Percentiles rank a stretch among this genome's conserved stretches.
These are phyloP conservation scores for Caenorhabditis auriculariae DNA, from an alignment of 2,888 invertebrate genomes.

Conservation along the genomic window DNA sequence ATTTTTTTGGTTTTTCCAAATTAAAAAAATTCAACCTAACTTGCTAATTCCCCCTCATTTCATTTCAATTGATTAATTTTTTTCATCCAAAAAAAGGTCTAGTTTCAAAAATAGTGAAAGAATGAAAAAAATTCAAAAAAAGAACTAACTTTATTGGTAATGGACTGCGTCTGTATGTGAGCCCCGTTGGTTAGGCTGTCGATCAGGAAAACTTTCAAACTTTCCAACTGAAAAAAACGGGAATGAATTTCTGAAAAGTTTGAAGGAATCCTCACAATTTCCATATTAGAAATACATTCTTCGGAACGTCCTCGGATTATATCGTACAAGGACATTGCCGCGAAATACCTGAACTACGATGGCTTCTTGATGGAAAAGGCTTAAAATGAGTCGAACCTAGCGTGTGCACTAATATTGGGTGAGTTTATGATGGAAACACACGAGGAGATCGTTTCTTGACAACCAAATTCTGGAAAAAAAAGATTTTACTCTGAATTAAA, in stretches of 20 bases:
- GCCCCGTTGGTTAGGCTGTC: conserved; percentile 28
- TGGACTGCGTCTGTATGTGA: conserved; percentile 20
- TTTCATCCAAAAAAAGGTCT: too few relatives aligned
- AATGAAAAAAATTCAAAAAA: neutral
- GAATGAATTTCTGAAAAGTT: neutral
- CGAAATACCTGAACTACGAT: conserved; percentile 30
- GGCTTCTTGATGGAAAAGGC: too few relatives aligned
- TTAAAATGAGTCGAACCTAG: too few relatives aligned
- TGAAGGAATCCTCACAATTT: conserved; percentile 17
- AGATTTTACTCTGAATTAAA: too few relatives aligned
- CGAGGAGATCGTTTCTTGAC: conserved; percentile 9
- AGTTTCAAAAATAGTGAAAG: too few relatives aligned
- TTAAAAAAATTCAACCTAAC: too few relatives aligned
- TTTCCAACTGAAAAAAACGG: conserved; percentile 16
- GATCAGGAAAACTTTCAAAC: conserved; percentile 37
- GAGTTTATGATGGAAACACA: conserved; percentile 35
- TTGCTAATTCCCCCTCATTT: too few relatives aligned
- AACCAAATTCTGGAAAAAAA: conserved; percentile 14
- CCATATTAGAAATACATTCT: conserved; percentile 28
- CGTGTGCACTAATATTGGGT: conserved; percentile 14
- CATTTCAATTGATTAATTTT: too few relatives aligned
- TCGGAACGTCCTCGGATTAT: conserved; percentile 36
- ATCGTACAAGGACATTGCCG: conserved; percentile 39
- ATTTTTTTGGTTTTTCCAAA: too few relatives aligned
- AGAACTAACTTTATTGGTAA: conserved; percentile 26